phyloP scores from a whole-genome alignment of 2,797 vertebrate genomes.

The Liasis olivaceus region DNA sequence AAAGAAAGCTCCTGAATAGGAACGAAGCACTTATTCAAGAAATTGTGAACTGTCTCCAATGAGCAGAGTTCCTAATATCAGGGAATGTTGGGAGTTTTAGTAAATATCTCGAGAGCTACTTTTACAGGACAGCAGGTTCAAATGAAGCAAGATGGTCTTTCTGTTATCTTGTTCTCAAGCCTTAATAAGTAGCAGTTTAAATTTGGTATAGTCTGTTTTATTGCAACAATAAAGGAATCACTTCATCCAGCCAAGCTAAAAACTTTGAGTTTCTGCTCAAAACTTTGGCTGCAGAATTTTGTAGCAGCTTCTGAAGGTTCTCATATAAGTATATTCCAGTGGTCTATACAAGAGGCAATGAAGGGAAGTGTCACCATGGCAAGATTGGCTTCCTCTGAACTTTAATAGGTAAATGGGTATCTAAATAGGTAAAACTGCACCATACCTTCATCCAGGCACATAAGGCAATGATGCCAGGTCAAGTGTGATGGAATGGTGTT shows the following conservation, averaged over 20 bases:
- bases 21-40: too few relatives aligned
- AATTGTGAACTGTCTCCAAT: too few relatives aligned
- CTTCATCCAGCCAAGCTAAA: background rate
- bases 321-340: background rate
- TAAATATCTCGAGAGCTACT: background rate
- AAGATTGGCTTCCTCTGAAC: background rate
- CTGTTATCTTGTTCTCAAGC: background rate
- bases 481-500: too few relatives aligned
- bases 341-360: background rate
- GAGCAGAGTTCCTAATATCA: too few relatives aligned
- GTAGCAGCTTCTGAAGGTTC: background rate
- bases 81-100: too few relatives aligned
- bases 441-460: too few relatives aligned
- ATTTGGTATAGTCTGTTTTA: background rate
- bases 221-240: background rate
- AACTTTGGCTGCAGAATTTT: background rate
- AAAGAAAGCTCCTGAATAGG: background rate
- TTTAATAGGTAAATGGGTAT: background rate
- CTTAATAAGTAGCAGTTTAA: background rate
- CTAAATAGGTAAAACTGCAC: background rate
- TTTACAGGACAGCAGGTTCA: background rate
- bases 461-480: too few relatives aligned
- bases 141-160: background rate
- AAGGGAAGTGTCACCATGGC: too few relatives aligned
- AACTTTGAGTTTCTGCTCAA: too few relatives aligned